These are phyloP conservation scores for Hylyphantes graminicola DNA, from an alignment of 1,140 invertebrate genomes.

Conservation along the genomic window DNA sequence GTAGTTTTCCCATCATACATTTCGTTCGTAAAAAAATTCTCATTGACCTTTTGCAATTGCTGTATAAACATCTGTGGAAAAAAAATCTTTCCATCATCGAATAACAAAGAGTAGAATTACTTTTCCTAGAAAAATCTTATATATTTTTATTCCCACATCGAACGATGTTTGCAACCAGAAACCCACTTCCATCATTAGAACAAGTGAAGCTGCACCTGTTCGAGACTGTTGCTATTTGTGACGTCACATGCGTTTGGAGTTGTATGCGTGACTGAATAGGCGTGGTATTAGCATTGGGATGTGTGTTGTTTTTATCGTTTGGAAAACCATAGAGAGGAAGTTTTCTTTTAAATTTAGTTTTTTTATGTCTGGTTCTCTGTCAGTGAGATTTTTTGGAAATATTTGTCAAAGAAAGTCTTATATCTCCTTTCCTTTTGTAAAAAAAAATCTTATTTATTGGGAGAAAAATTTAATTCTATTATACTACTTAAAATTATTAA, in stretches of 20 bases:
- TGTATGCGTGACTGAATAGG: conserved; percentile 29
- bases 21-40: too few relatives aligned
- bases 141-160: neutral
- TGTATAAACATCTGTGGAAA: too few relatives aligned
- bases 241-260: conserved; percentile 16
- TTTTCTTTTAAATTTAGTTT: neutral
- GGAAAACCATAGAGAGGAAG: neutral
- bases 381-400: neutral
- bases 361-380: neutral
- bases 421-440: too few relatives aligned
- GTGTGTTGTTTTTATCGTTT: neutral
- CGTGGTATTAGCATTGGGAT: conserved; percentile 9
- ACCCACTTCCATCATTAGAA: conserved; percentile 17
- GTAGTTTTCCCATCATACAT: too few relatives aligned
- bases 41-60: too few relatives aligned
- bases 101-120: neutral
- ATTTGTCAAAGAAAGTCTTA: neutral
- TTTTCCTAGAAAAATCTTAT: neutral
- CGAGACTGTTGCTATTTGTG: conserved; percentile 39
- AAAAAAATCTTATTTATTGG: too few relatives aligned
- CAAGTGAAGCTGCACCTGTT: conserved; percentile 44
- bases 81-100: too few relatives aligned
- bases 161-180: neutral
- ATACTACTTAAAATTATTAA: too few relatives aligned
- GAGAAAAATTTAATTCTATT: too few relatives aligned